A percentile compares a stretch with the other conserved stretches of the same genome.
Evolutionary conservation across 2,797 vertebrate genomes (phyloP).

Genomic region (Denticeps clupeoides): DNA sequence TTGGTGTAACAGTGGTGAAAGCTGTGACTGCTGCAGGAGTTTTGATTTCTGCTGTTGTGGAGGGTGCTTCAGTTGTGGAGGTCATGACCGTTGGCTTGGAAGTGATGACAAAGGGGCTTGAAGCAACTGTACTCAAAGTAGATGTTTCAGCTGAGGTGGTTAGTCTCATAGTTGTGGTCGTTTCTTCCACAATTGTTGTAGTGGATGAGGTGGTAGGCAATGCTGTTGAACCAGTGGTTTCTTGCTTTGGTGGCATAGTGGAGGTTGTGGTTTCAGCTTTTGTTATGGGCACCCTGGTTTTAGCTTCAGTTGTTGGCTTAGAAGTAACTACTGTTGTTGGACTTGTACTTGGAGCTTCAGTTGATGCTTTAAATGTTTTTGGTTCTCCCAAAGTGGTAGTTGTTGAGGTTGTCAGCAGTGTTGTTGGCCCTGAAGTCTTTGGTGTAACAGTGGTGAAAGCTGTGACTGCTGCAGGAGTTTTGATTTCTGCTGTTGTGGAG

Average conservation of each 20-base stretch:
- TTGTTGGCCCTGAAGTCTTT: neutral
- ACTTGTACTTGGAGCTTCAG: neutral
- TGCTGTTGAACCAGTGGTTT: neutral
- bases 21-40: conserved; percentile 6
- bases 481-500: neutral
- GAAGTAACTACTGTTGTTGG: neutral
- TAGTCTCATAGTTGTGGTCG: neutral
- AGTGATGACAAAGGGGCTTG: conserved; percentile 1
- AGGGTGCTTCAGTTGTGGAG: conserved; percentile 3
- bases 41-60: neutral
- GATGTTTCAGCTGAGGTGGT: neutral
- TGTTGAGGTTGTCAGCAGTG: conserved; percentile 5
- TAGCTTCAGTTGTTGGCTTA: conserved; percentile 1
- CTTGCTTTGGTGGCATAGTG: neutral
- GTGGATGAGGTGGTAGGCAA: neutral
- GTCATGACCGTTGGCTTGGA: neutral
- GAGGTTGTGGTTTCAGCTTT: neutral
- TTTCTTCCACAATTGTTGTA: neutral
- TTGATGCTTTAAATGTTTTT: neutral
- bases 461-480: conserved; percentile 3
- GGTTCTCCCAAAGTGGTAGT: conserved; percentile 6
- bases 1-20: neutral
- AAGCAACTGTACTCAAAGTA: neutral
- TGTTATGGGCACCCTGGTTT: conserved; percentile 1
- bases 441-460: conserved; percentile 5